Percentiles rank a stretch among this genome's conserved stretches.
These are phyloP conservation scores for Melopsittacus undulatus DNA, from an alignment of 2,797 vertebrate genomes.

Conservation along the genomic window DNA sequence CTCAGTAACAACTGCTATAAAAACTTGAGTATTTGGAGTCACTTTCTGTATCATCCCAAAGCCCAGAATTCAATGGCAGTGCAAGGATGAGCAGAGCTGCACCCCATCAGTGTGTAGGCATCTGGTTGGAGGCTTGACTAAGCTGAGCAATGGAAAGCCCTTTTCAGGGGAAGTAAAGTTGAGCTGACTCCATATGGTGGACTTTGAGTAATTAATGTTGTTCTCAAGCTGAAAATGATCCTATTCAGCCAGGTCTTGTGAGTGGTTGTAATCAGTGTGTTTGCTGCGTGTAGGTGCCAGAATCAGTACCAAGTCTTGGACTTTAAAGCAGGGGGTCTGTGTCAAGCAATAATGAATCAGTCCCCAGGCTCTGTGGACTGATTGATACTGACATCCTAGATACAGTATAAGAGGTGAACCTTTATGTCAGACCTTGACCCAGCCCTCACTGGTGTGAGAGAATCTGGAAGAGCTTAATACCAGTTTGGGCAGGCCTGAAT, in stretches of 20 bases:
- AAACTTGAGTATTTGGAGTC: background rate
- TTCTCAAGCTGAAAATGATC: background rate
- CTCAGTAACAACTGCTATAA: constrained; percentile 27
- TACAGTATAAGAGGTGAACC: background rate
- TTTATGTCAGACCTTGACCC: background rate
- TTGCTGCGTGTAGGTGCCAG: background rate
- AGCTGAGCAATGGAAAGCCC: background rate
- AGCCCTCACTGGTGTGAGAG: background rate
- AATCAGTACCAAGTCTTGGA: background rate
- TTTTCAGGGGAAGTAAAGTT: background rate
- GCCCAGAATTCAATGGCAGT: background rate
- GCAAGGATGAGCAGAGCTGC: background rate
- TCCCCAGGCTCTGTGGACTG: background rate
- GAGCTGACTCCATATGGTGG: background rate
- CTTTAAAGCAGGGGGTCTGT: background rate
- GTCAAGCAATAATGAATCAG: background rate
- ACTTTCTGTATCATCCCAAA: background rate
- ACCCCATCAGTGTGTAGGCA: background rate
- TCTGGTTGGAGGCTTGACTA: background rate
- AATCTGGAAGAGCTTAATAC: background rate
- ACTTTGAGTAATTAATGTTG: background rate
- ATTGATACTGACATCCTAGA: background rate
- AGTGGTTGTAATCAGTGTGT: background rate
- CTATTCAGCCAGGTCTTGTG: background rate
- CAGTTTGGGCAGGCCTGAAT: background rate